Percentiles rank a stretch among this genome's conserved stretches.
Conservation (phyloP, 2,888 invertebrate genomes). For the Abrostola tripartita region DNA sequence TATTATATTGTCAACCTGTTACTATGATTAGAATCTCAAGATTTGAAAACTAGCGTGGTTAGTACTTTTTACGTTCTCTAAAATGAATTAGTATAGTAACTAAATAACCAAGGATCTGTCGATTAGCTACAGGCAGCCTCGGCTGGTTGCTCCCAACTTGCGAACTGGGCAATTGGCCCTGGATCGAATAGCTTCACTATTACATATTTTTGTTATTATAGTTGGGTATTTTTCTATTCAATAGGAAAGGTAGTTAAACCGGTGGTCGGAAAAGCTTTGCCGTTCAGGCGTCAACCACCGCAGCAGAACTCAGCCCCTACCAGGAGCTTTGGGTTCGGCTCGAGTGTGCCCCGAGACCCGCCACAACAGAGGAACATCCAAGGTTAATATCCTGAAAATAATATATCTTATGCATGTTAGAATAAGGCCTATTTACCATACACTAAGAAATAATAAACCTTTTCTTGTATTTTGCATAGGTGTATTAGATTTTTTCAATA, state of each 20-base stretch:
- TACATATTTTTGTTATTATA: neutral
- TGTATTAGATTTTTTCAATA: too few relatives aligned
- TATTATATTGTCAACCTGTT: too few relatives aligned
- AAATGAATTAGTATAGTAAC: too few relatives aligned
- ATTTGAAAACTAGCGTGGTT: too few relatives aligned
- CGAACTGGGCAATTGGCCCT: too few relatives aligned
- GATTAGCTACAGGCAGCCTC: too few relatives aligned
- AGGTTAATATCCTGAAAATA: constrained; percentile 64
- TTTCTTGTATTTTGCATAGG: neutral
- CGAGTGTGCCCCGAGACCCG: constrained; percentile 73
- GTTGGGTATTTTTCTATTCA: neutral
- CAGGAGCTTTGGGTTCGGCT: constrained; percentile 73
- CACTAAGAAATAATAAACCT: neutral
- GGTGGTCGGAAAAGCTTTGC: constrained; percentile 75
- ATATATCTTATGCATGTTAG: constrained; percentile 10
- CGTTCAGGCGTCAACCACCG: constrained; percentile 63
- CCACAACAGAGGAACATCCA: constrained; percentile 70
- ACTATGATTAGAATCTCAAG: too few relatives aligned
- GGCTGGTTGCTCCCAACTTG: too few relatives aligned
- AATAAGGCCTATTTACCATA: constrained; percentile 6
- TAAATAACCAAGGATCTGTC: too few relatives aligned
- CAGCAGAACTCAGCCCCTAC: constrained; percentile 33
- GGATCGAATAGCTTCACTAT: too few relatives aligned
- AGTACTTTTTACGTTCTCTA: too few relatives aligned
- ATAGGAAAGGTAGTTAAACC: constrained; percentile 74